Evolutionary conservation across 2,888 invertebrate species (phyloP), one percentile per base, ranked within the genome.

Genomic region (Apantesis nais): DNA sequence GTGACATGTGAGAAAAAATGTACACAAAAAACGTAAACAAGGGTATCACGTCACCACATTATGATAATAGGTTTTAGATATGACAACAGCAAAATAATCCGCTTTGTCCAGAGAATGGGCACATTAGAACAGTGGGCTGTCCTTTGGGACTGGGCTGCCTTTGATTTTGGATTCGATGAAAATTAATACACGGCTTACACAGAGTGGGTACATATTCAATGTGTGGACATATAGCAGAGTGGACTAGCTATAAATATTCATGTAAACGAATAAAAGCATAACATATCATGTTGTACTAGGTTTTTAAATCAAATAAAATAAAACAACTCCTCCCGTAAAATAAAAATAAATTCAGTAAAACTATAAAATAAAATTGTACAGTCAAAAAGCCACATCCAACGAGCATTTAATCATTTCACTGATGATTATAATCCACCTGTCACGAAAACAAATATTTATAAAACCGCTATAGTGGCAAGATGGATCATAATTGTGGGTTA

Each of bases 21-120:
- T 72, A 84, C 84, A 90, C 25, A 89, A 89, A 66, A 89, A 86
- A 82, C 77, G 80, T 77, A 86, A 89, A 91, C 89, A 90, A 90
- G 89, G 83, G 85, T 89, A 92, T 89, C 88, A 87, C 89, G 89
- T 92, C 92, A 90, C 83, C 90, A 87, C 87, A 93, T 93, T 93
- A 94, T 92, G 93, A 85, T 94, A 94, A 94, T 93, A 91, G 89
- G 82, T 83, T 79, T 70, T 85, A 88, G 89, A 93, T 93, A 92
- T 93, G 93, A 93, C 93, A 92, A 91, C 92, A 92, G 88, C 79
- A 86, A 86, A 85, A 89, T 94, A 95, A 95, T 94, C 94, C 94
- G 87, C 94, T 94, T 95, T 94, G 91, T 92, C 90, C 92, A 85
- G 80, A 83, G 86, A 89, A 90, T 89, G 89, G 90, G 81, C 87